Conservation (phyloP, 2,888 invertebrate genomes). For the Bombylius discolor region DNA sequence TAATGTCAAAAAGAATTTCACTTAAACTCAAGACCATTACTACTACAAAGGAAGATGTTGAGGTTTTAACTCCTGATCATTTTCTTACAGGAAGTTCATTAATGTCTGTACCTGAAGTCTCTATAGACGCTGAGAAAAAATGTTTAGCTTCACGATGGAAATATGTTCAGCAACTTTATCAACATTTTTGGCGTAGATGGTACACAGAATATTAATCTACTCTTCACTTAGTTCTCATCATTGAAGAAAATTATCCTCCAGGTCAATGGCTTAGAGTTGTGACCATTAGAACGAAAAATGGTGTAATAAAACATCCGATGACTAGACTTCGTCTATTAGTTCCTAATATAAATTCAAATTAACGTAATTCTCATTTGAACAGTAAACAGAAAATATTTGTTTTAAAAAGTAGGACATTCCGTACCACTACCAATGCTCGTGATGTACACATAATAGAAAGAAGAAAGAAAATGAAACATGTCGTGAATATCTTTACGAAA, state of each 20-base stretch:
- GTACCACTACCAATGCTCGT: too few relatives aligned
- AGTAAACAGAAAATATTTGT: too few relatives aligned
- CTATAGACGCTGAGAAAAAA: not conserved
- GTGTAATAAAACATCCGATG: not conserved
- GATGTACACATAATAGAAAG: too few relatives aligned
- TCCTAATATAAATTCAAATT: not conserved
- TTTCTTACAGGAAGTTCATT: not conserved
- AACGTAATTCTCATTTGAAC: too few relatives aligned
- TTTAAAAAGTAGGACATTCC: too few relatives aligned
- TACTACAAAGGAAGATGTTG: not conserved
- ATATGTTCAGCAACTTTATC: not conserved
- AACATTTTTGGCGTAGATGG: slow-evolving; percentile 1
- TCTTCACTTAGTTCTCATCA: not conserved
- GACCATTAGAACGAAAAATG: not conserved
- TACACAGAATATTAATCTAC: not conserved
- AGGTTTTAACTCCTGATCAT: slow-evolving; percentile 4
- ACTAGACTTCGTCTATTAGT: not conserved
- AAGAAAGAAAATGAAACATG: too few relatives aligned
- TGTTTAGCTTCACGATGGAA: not conserved
- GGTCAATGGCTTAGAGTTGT: not conserved
- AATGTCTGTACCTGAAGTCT: not conserved
- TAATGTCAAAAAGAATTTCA: slow-evolving; percentile 14
- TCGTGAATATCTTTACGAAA: too few relatives aligned
- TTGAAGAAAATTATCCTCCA: not conserved
- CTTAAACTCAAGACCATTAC: not conserved